Percentiles rank a stretch among this genome's conserved stretches.
phyloP scores from a whole-genome alignment of 1,140 invertebrate species.

The Apolygus lucorum region DNA sequence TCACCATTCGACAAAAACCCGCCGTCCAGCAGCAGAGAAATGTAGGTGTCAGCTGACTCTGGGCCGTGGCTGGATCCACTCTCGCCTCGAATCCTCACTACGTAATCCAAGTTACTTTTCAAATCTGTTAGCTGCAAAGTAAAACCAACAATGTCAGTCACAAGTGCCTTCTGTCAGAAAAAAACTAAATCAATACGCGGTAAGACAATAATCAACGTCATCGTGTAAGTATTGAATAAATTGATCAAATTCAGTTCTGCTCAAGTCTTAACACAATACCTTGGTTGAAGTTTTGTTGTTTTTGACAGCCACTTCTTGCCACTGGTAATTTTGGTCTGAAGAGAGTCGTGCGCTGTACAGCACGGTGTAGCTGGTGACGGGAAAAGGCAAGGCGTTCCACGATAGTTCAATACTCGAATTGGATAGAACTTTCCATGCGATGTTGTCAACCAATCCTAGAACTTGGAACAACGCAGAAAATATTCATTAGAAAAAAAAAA shows the following conservation, averaged over 20 bases:
- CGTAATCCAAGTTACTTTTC: conserved; percentile 43
- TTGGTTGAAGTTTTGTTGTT: conserved; percentile 38
- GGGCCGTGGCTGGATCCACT: conserved; percentile 47
- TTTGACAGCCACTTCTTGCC: conserved; percentile 36
- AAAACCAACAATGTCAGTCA: not conserved
- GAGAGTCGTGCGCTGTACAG: conserved; percentile 43
- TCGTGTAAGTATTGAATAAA: too few relatives aligned
- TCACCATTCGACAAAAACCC: conserved; percentile 9
- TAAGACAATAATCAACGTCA: too few relatives aligned
- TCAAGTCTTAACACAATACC: too few relatives aligned
- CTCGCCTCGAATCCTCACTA: conserved; percentile 45
- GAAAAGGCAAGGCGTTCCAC: conserved; percentile 1
- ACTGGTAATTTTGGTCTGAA: not conserved
- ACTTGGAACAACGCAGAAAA: not conserved
- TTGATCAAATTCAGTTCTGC: not conserved
- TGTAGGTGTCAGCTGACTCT: conserved; percentile 39
- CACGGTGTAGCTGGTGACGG: conserved; percentile 41
- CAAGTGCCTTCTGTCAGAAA: too few relatives aligned
- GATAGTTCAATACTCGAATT: not conserved
- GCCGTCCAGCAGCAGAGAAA: conserved; percentile 35
- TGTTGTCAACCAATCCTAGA: not conserved
- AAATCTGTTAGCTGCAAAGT: conserved; percentile 40
- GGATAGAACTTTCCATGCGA: not conserved
- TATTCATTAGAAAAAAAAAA: too few relatives aligned
- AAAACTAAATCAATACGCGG: too few relatives aligned